Conservation (phyloP, 2,113 vertebrate species). For the Morone chrysops region DNA sequence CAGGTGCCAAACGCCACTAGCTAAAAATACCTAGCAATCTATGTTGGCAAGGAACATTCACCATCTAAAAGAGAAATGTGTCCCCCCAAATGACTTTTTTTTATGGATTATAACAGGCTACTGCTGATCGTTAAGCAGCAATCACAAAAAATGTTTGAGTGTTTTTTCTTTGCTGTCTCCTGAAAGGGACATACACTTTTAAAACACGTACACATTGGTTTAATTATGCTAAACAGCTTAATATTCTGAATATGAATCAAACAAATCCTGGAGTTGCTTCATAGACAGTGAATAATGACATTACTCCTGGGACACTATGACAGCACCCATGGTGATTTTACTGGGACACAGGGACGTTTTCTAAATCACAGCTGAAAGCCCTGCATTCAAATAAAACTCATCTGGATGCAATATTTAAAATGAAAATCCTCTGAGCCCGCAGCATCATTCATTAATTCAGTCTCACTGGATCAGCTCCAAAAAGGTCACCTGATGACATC, state of each 20-base stretch:
- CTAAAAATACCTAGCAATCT: not conserved
- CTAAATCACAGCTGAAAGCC: conserved; percentile 51
- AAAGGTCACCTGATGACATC: conserved; percentile 64
- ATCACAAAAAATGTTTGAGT: not conserved
- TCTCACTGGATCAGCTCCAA: conserved; percentile 46
- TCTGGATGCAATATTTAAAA: conserved; percentile 60
- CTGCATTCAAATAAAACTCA: conserved; percentile 39
- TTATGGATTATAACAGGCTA: not conserved
- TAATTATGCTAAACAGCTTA: not conserved
- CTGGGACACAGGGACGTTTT: conserved; percentile 32
- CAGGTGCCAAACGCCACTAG: not conserved
- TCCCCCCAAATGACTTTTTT: not conserved
- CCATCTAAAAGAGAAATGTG: not conserved
- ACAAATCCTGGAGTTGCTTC: conserved; percentile 44
- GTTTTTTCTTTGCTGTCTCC: not conserved
- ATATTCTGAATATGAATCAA: not conserved
- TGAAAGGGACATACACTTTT: not conserved
- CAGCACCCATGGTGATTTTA: conserved; percentile 45
- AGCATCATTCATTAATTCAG: conserved; percentile 52
- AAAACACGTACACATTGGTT: not conserved
- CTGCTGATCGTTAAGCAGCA: not conserved
- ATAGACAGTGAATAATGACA: conserved; percentile 45
- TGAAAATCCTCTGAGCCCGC: conserved; percentile 35
- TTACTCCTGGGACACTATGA: conserved; percentile 39
- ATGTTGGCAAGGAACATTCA: not conserved